These are phyloP conservation scores for Eurystomus glaucurus DNA, from an alignment of 2,797 vertebrate species.

Conservation along the genomic window DNA sequence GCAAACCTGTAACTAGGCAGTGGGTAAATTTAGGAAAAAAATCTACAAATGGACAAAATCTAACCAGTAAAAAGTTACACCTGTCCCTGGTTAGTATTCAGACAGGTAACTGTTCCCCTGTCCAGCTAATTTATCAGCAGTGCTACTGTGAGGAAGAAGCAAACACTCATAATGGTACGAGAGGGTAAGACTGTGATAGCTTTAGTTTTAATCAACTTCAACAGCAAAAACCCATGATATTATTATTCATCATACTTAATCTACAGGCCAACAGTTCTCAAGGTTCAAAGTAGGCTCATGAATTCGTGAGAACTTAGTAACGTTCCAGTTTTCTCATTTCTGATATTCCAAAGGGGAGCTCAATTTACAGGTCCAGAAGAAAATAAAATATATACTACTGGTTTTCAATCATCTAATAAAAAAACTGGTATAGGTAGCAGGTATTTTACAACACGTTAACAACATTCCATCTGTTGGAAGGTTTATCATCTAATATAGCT, in stretches of 20 bases:
- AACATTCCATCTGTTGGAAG: not conserved
- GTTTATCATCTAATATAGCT: not conserved
- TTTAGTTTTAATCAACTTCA: not conserved
- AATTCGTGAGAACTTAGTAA: not conserved
- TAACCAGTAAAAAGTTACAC: not conserved
- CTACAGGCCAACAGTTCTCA: not conserved
- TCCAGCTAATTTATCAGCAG: not conserved
- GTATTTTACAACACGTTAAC: not conserved
- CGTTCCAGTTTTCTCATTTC: not conserved
- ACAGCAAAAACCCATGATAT: accelerated
- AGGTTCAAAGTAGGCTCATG: not conserved
- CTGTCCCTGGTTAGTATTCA: not conserved
- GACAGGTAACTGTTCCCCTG: not conserved
- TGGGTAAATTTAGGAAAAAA: not conserved
- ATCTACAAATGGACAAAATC: not conserved
- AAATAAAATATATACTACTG: not conserved
- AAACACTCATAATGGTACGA: not conserved
- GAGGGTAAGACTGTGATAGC: not conserved
- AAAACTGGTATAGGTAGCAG: not conserved
- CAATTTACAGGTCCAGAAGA: not conserved
- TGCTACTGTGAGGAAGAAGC: not conserved
- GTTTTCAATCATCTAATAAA: not conserved
- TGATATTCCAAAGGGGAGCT: not conserved
- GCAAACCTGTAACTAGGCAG: not conserved
- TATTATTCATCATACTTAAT: not conserved